A percentile compares a stretch with the other conserved stretches of the same genome.
These are phyloP conservation scores for Prietella phreatophila DNA, from an alignment of 2,113 vertebrate genomes.

Conservation along the genomic window DNA sequence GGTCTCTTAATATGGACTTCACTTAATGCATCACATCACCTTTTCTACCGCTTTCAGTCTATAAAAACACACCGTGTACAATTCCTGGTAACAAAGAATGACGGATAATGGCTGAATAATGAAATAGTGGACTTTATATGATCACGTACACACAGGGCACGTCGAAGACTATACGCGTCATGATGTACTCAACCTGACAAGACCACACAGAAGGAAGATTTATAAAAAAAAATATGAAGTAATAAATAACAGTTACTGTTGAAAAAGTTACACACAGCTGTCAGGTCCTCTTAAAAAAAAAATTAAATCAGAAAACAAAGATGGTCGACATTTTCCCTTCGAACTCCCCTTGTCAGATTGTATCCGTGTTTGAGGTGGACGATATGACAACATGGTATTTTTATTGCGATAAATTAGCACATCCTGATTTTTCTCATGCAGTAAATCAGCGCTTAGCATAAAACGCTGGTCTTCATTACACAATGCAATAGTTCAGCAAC, in stretches of 20 bases:
- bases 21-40: not conserved
- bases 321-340: not conserved
- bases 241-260: conserved; percentile 29
- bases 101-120: not conserved
- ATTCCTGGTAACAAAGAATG: not conserved
- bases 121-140: not conserved
- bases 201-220: not conserved
- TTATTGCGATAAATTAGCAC: not conserved
- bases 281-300: not conserved
- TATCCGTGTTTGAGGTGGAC: not conserved
- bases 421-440: not conserved
- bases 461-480: not conserved
- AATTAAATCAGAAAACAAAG: not conserved
- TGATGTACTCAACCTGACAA: not conserved
- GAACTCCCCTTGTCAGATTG: too few relatives aligned
- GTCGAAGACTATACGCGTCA: not conserved
- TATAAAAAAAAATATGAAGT: conserved; percentile 13
- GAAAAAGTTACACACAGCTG: not conserved
- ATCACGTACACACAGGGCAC: too few relatives aligned
- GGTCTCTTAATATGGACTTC: conserved; percentile 1
- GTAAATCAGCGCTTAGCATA: not conserved
- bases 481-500: not conserved
- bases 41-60: not conserved
- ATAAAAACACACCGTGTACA: not conserved
- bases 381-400: not conserved